These are phyloP conservation scores for Rhagoletis pomonella DNA, from an alignment of 1,140 invertebrate genomes.

Conservation along the genomic window DNA sequence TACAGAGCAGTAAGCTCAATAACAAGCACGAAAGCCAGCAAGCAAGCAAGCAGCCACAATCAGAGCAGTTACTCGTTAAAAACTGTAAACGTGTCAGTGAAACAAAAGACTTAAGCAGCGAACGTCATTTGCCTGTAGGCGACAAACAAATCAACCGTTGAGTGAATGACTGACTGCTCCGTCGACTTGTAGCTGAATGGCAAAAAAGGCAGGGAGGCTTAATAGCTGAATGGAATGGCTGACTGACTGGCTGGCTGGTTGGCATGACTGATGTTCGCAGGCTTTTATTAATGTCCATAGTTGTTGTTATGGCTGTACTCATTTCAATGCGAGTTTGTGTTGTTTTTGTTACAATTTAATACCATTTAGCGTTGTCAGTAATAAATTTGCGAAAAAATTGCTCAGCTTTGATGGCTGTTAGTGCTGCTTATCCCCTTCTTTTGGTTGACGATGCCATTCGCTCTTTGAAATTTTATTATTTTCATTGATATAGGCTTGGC, in stretches of 20 bases:
- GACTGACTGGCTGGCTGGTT: not conserved
- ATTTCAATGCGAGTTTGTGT: not conserved
- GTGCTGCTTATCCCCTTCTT: not conserved
- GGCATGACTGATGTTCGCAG: constrained; percentile 36
- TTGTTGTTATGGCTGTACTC: not conserved
- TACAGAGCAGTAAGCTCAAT: not conserved
- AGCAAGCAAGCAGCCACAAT: constrained; percentile 33
- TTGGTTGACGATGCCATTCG: not conserved
- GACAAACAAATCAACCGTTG: constrained; percentile 39
- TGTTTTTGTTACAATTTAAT: not conserved
- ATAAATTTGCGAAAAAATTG: constrained; percentile 43
- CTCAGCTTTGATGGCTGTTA: not conserved
- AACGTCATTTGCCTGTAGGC: constrained; percentile 38
- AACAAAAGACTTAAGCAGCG: constrained; percentile 46
- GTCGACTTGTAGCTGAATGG: not conserved
- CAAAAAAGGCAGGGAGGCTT: not conserved
- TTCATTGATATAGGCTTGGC: constrained; percentile 42
- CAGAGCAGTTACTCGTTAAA: constrained; percentile 49
- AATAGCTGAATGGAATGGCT: not conserved
- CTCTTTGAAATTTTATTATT: not conserved
- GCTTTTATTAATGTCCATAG: constrained; percentile 20
- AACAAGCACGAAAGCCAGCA: not conserved
- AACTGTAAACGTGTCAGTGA: constrained; percentile 24
- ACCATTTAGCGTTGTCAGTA: constrained; percentile 39
- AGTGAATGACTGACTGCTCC: not conserved